These are phyloP conservation scores for Caenorhabditis zanzibari DNA, from an alignment of 2,888 invertebrate species.

Conservation along the genomic window DNA sequence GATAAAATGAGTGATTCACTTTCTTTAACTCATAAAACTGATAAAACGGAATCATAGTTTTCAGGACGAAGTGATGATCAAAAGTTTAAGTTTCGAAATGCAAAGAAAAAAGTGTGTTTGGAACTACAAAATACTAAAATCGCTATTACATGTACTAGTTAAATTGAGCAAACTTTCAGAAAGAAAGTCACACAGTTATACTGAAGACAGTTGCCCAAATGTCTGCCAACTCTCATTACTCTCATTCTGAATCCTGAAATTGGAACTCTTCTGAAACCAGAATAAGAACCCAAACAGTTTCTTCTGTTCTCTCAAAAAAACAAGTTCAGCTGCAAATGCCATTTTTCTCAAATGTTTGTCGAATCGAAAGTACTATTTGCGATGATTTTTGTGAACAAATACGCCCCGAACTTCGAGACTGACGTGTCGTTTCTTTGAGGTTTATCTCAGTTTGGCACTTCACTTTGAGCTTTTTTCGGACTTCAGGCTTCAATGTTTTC, in stretches of 20 bases:
- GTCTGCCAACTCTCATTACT: too few relatives aligned
- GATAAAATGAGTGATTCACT: constrained; percentile 16
- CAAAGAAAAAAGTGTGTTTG: too few relatives aligned
- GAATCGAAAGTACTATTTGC: constrained; percentile 30
- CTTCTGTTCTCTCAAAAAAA: not conserved
- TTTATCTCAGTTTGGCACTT: constrained; percentile 34
- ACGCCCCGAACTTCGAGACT: constrained; percentile 19
- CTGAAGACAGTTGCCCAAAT: too few relatives aligned
- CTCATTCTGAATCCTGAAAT: too few relatives aligned
- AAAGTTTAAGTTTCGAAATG: not conserved
- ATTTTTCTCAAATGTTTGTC: constrained; percentile 29
- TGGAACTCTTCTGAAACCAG: too few relatives aligned
- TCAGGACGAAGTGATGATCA: not conserved
- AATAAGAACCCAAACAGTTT: not conserved
- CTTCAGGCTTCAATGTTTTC: not conserved
- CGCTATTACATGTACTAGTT: not conserved
- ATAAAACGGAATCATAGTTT: not conserved
- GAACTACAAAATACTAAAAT: not conserved
- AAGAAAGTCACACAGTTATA: too few relatives aligned
- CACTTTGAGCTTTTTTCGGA: constrained; percentile 22
- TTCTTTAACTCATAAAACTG: not conserved
- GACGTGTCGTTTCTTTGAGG: constrained; percentile 24
- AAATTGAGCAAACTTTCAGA: not conserved
- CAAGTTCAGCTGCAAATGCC: constrained; percentile 40
- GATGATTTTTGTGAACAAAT: constrained; percentile 39